Conservation (phyloP, 2,113 vertebrate species). For the Steatornis caripensis region DNA sequence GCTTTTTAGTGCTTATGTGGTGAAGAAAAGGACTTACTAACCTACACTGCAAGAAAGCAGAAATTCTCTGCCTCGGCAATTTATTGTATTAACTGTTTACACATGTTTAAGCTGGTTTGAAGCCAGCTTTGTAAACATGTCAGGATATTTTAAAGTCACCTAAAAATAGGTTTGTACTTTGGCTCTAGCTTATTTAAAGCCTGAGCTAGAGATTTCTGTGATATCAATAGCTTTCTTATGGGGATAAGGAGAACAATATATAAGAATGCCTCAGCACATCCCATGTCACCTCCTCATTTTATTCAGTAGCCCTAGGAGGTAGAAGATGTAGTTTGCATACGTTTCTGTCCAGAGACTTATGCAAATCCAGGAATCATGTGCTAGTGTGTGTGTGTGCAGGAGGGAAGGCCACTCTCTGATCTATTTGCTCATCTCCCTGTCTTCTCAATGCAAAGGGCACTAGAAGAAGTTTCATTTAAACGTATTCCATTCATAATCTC, state of each 20-base stretch:
- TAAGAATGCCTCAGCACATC: neutral
- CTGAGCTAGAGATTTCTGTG: neutral
- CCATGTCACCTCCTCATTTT: neutral
- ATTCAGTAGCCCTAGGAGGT: neutral
- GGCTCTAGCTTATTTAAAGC: neutral
- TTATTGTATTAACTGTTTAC: slow-evolving; percentile 19
- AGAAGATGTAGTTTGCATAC: accelerated
- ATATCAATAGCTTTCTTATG: neutral
- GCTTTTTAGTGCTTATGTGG: neutral
- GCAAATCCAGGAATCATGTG: neutral
- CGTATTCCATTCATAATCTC: neutral
- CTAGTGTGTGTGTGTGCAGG: neutral
- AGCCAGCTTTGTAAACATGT: slow-evolving; percentile 12
- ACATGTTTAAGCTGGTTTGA: neutral
- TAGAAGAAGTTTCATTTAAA: neutral
- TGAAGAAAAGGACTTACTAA: slow-evolving; percentile 7
- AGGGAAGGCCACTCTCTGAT: neutral
- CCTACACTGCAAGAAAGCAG: neutral
- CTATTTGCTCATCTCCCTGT: neutral
- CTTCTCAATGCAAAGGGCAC: neutral
- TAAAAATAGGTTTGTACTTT: neutral
- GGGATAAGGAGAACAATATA: neutral
- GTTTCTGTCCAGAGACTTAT: neutral
- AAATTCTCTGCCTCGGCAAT: neutral
- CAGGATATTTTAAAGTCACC: neutral